Evolutionary conservation across 2,113 vertebrate species (phyloP), one percentile per base, ranked within the genome.

Genomic region (Lasiurus cinereus): DNA sequence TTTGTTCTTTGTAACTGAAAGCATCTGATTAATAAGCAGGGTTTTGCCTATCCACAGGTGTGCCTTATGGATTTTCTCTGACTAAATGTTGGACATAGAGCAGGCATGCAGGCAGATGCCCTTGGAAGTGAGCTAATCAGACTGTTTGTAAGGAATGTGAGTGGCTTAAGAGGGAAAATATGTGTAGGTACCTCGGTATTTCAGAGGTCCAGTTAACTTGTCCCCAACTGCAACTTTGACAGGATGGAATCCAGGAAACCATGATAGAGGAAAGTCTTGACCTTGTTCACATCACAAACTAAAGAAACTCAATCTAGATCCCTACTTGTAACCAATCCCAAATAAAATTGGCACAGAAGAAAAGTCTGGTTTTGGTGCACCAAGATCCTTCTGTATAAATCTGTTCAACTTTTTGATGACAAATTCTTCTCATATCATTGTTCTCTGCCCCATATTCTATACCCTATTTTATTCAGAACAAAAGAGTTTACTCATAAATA

Each of bases 231-330:
- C 29, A 46, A 31, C 33, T 64, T 91, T 70, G 56, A 85, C 56
- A 77, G 29, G n/a, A 67, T 3, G 27, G 46, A 64, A 78, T 90
- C 15, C 27, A 66, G n/a, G 46, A 76, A 84, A 86, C 11, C 29
- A 87, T 21, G 86, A 21, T n/a, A 48, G 62, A 91, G 24, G 29
- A 69, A 91, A 85, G 48, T 87, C 66, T 69, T 90, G 67, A 82
- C 48, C 84, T 92, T 59, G 8, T 33, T 93, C 78, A 4, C 31
- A 88, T 77, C 77, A 90, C n/a, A 56, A 80, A 78, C 76, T 46
- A 67, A 92, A 94, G 59, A 83, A 88, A 64, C 39, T 92, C 66
- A 82, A n/a, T 92, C 64, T 91, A 88, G 82, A 97, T 29, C 16
- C 64, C 36, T 76, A 62, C n/a, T 92, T 97, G 72, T 70, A 95